These are phyloP conservation scores for Vanacampus margaritifer DNA, from an alignment of 2,113 vertebrate species.

Conservation along the genomic window DNA sequence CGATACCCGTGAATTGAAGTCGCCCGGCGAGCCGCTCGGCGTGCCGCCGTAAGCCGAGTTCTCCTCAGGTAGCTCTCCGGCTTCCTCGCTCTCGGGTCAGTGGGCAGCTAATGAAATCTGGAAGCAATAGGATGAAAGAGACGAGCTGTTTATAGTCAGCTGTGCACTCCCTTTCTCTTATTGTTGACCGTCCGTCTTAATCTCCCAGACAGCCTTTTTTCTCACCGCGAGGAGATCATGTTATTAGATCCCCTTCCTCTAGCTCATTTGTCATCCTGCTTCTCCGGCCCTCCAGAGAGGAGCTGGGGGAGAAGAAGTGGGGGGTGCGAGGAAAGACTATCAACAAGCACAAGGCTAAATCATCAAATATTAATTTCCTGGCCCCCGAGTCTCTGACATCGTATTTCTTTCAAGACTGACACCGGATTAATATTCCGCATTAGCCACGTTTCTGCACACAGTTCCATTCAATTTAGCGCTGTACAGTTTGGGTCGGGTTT, in stretches of 20 bases:
- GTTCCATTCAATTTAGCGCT: neutral
- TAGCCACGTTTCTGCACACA: neutral
- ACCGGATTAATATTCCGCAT: slow-evolving; percentile 25
- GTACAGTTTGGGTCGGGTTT: neutral
- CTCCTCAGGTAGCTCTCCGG: slow-evolving; percentile 56
- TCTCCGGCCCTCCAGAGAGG: slow-evolving; percentile 44
- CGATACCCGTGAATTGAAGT: slow-evolving; percentile 60
- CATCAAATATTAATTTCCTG: slow-evolving; percentile 55
- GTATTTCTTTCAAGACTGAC: slow-evolving; percentile 33
- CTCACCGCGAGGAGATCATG: slow-evolving; percentile 63
- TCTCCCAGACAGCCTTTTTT: slow-evolving; percentile 63
- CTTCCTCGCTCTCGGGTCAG: slow-evolving; percentile 48
- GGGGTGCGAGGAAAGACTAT: slow-evolving; percentile 41
- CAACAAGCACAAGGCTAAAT: slow-evolving; percentile 43
- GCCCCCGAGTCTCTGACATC: slow-evolving; percentile 29
- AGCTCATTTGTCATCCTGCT: slow-evolving; percentile 69
- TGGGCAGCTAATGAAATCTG: slow-evolving; percentile 69
- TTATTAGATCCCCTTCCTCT: slow-evolving; percentile 67
- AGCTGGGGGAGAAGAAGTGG: neutral
- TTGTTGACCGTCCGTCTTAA: slow-evolving; percentile 66
- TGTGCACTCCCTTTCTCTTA: slow-evolving; percentile 62
- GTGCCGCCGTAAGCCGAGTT: slow-evolving; percentile 52
- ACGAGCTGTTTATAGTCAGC: slow-evolving; percentile 57
- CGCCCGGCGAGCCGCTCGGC: slow-evolving; percentile 55
- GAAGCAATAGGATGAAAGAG: slow-evolving; percentile 62